Conservation (phyloP, 2,113 vertebrate genomes). For the Salvelinus sp. region DNA sequence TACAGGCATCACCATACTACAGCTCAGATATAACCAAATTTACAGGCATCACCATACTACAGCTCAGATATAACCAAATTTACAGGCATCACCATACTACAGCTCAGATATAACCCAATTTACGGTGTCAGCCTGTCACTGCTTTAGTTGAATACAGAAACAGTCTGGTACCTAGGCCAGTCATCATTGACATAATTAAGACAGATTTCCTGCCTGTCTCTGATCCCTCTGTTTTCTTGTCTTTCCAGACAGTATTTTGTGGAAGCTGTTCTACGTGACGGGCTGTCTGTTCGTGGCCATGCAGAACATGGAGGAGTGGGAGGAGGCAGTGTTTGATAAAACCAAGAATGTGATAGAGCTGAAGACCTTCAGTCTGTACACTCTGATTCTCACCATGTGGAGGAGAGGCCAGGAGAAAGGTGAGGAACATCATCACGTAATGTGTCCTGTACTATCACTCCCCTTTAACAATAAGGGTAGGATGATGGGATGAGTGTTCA, state of each 20-base stretch:
- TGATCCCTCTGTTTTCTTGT: not conserved
- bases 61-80: too few species aligned
- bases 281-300: conserved; percentile 93
- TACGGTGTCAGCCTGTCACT: not conserved
- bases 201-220: not conserved
- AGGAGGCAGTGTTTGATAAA: conserved; percentile 93
- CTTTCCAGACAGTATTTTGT: conserved; percentile 83
- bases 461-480: too few species aligned
- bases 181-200: not conserved
- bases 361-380: conserved; percentile 86
- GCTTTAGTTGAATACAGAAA: too few species aligned
- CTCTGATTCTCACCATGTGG: conserved; percentile 86
- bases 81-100: too few species aligned
- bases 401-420: conserved; percentile 86
- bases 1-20: too few species aligned
- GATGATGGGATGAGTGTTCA: too few species aligned
- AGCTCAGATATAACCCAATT: not conserved
- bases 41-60: too few species aligned
- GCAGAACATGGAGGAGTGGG: conserved; percentile 98
- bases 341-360: conserved; percentile 80
- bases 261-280: conserved; percentile 92
- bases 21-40: too few species aligned
- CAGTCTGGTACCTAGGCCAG: not conserved
- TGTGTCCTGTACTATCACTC: too few species aligned
- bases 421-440: conserved; percentile 44